Evolutionary conservation across 2,797 vertebrate genomes (phyloP).

Genomic region (Ficedula albicollis): DNA sequence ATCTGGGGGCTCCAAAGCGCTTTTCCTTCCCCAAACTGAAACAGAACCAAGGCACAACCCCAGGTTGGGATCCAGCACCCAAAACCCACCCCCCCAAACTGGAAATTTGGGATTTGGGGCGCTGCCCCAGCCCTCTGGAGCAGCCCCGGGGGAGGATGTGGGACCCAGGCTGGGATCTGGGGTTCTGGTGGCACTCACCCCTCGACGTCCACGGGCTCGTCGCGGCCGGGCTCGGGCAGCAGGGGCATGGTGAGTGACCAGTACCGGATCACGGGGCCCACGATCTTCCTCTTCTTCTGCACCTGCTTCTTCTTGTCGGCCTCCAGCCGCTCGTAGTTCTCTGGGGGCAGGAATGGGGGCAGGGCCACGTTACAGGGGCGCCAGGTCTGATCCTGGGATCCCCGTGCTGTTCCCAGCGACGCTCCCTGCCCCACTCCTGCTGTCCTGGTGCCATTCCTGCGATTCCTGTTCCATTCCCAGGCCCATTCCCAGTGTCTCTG

Average conservation of each 20-base stretch:
- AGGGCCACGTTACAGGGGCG: rapidly evolving
- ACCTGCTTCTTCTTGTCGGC: conserved; percentile 98
- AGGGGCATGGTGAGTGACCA: conserved; percentile 92
- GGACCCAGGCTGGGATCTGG: not conserved
- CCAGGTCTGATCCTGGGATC: not conserved
- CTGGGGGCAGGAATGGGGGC: conserved; percentile 43
- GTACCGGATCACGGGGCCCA: conserved; percentile 90
- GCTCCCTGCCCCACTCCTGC: no score
- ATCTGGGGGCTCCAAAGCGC: no score
- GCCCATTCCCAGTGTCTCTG: no score
- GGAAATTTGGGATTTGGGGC: no score
- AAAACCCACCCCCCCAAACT: no score
- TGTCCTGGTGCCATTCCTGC: no score
- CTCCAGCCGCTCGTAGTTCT: conserved; percentile 94
- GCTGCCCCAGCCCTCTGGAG: not conserved
- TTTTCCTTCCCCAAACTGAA: not conserved
- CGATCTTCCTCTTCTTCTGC: conserved; percentile 89
- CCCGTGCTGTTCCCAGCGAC: no score
- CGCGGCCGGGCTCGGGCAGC: conserved; percentile 84
- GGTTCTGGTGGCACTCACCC: conserved; percentile 26
- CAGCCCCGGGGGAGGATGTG: not conserved
- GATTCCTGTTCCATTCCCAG: no score
- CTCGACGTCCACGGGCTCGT: conserved; percentile 94
- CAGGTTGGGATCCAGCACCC: not conserved
- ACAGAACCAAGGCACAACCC: not conserved